A percentile compares a stretch with the other conserved stretches of the same genome.
Evolutionary conservation across 2,797 vertebrate species (phyloP).

Genomic region (Tapirus indicus): DNA sequence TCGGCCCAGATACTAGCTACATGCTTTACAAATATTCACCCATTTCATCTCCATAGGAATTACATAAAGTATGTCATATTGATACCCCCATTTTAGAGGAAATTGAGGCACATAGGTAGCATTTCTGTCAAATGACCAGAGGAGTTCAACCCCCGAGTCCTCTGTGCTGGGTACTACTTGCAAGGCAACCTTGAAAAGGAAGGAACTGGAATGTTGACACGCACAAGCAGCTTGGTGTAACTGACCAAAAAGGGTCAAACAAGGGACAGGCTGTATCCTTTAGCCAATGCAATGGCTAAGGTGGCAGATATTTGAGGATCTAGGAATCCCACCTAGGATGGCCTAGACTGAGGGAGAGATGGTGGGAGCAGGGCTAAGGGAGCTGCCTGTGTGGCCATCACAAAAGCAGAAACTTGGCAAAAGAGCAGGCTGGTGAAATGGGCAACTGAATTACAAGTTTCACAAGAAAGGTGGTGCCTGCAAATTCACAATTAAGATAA

Average conservation of each 20-base stretch:
- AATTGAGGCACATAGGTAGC: background rate
- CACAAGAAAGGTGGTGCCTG: background rate
- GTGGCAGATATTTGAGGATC: background rate
- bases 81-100: background rate
- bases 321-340: fast-evolving
- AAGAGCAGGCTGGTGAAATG: background rate
- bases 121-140: background rate
- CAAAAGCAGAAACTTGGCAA: background rate
- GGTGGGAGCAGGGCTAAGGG: fast-evolving
- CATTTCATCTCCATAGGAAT: background rate
- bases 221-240: background rate
- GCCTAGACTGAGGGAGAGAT: background rate
- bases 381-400: background rate
- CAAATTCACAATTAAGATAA: background rate
- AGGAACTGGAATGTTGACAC: fast-evolving
- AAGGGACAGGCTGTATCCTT: fast-evolving
- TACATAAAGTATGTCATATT: background rate
- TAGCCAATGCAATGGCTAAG: background rate
- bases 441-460: background rate
- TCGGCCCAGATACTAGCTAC: background rate
- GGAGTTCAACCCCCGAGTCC: background rate
- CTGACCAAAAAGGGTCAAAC: background rate
- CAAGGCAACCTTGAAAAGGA: background rate
- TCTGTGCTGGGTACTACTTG: background rate
- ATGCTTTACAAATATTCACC: background rate